These are phyloP conservation scores for Trematocara macrostoma DNA, from an alignment of 2,113 vertebrate genomes.

Conservation along the genomic window DNA sequence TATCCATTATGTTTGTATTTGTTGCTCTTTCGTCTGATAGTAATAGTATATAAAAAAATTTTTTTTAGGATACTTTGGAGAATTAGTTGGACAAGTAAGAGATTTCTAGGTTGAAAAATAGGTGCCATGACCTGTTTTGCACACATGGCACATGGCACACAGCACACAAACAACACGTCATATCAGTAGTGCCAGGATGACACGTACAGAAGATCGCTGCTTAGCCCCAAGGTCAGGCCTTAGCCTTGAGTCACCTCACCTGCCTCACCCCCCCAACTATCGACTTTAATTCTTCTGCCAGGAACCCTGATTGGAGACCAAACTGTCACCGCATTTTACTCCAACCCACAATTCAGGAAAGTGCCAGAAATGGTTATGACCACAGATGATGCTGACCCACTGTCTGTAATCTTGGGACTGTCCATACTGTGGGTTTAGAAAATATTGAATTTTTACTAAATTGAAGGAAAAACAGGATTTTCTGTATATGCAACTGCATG, in stretches of 20 bases:
- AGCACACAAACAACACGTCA: constrained; percentile 30
- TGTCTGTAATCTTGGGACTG: background rate
- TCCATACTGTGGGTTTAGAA: background rate
- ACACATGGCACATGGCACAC: background rate
- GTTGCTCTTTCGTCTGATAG: background rate
- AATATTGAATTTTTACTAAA: background rate
- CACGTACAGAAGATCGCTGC: constrained; percentile 19
- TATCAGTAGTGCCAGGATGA: constrained; percentile 32
- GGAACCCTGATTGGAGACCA: constrained; percentile 29
- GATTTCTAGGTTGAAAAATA: constrained; percentile 22
- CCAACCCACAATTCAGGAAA: background rate
- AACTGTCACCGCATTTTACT: constrained; percentile 23
- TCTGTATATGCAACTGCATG: background rate
- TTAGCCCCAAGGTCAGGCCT: constrained; percentile 40
- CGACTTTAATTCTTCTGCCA: constrained; percentile 16
- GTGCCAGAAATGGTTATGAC: background rate
- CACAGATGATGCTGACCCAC: background rate
- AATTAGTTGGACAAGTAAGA: background rate
- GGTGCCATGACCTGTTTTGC: constrained; percentile 20
- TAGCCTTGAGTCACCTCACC: constrained; percentile 32
- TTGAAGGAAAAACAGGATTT: background rate
- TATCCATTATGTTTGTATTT: background rate
- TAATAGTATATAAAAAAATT: background rate
- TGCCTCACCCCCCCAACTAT: background rate
- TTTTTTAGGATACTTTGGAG: background rate